phyloP scores from a whole-genome alignment of 1,140 invertebrate genomes.

The Drosophila rhopaloa region DNA sequence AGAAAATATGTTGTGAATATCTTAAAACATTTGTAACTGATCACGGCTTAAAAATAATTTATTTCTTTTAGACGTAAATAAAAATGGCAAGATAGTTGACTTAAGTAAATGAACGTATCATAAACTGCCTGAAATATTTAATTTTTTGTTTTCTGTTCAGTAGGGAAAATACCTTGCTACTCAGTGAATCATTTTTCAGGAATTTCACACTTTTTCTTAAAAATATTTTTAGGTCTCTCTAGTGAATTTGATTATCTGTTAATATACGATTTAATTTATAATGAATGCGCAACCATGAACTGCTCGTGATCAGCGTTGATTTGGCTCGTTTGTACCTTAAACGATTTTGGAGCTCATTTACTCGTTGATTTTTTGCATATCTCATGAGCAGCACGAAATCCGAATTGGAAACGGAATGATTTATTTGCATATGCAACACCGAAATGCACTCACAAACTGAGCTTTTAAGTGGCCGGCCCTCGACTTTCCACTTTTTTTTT shows the following conservation, averaged over 20 bases:
- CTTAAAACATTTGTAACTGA: neutral
- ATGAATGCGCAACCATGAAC: conserved; percentile 12
- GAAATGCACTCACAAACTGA: conserved; percentile 79
- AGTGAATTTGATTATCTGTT: neutral
- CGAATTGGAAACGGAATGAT: conserved; percentile 53
- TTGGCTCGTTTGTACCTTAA: conserved; percentile 25
- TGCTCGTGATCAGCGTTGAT: conserved; percentile 34
- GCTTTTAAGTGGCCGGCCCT: conserved; percentile 78
- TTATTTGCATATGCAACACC: conserved; percentile 82
- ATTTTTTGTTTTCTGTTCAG: too few relatives aligned
- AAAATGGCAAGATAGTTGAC: conserved; percentile 1
- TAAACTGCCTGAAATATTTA: too few relatives aligned
- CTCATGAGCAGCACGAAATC: conserved; percentile 26
- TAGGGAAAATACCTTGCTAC: neutral
- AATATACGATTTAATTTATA: conserved; percentile 8
- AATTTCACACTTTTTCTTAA: neutral
- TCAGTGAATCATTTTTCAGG: neutral
- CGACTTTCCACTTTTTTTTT: conserved; percentile 36
- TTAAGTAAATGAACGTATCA: neutral
- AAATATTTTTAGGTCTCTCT: neutral
- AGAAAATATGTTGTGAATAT: neutral
- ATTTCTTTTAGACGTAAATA: neutral
- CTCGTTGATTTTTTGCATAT: conserved; percentile 28
- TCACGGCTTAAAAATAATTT: neutral
- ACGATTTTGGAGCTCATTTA: conserved; percentile 24